Base-by-base conservation (phyloP, 2,797 vertebrate species). In the Molothrus ater region DNA sequence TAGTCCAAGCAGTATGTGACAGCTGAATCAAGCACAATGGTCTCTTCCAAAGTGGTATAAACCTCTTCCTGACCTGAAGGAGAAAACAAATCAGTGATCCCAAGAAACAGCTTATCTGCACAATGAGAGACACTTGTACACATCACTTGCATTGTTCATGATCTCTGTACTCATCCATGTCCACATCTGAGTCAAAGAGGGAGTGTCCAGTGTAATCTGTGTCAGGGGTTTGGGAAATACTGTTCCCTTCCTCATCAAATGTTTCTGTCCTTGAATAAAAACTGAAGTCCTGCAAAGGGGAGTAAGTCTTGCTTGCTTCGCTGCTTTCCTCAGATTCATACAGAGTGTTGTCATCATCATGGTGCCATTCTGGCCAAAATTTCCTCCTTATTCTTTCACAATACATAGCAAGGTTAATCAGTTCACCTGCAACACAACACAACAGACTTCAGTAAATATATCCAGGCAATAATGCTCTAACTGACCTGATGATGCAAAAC, bases 361-460 rank as follows among this genome's bases (percentile, higher is more conserved):
- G 98, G n/a, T 99, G 99, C 99, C 99, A 99, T 94, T 99, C 99
- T 0, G 99, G 99, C 99, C 99, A 99, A 96, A 99, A 99, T 97
- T 97, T 98, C 96, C 99, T 98, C 88, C 99, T 97, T 97, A 99
- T 99, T 93, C 99, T 98, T 97, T 99, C 99, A 69, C 99, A 99
- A 97, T 99, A 99, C 99, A 99, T 99, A 89, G 99, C 99, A 57
- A 99, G 98, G 95, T 99, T 99, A 96, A 99, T 99, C 64, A 99
- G 98, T 96, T 99, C 99, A 83, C 99, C 99, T 99, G 98, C 15
- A 90, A 97, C 14, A 96, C 31, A 72, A 47, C n/a, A 86, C 60
- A 92, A 82, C 18, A 91, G 38, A 72, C 43, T 42, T 59, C 25
- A 50, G 71, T 64, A 72, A 79, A 76, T 17, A 76, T 14, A 88